A percentile compares a stretch with the other conserved stretches of the same genome.
Conservation (phyloP, 2,797 vertebrate genomes). For the Poeciliopsis infans region DNA sequence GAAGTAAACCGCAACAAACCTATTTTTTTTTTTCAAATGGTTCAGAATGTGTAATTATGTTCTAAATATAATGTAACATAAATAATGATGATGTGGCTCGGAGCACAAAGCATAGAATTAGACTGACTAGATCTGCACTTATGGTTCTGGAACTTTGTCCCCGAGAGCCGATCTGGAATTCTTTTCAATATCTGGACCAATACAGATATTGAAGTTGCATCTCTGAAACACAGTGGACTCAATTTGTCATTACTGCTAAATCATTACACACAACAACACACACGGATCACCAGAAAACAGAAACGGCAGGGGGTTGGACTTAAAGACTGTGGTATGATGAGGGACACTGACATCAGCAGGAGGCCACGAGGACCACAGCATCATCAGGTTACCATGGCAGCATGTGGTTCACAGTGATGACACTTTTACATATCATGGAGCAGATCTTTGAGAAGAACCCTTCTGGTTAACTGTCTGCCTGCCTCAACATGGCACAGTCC, state of each 20-base stretch:
- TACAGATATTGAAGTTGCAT: neutral
- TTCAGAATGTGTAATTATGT: no score
- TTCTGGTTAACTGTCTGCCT: neutral
- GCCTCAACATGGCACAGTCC: no score
- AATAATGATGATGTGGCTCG: no score
- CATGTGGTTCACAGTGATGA: neutral
- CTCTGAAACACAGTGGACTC: constrained; percentile 17
- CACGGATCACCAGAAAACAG: constrained; percentile 33
- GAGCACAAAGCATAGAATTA: no score
- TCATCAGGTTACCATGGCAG: constrained; percentile 8
- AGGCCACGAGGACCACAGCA: constrained; percentile 33
- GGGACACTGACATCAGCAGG: constrained; percentile 60
- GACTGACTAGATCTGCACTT: no score
- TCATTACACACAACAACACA: constrained; percentile 20
- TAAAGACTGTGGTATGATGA: constrained; percentile 43
- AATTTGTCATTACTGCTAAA: constrained; percentile 9
- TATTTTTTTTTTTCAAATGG: no score
- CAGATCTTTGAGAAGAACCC: neutral
- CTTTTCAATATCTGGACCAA: no score
- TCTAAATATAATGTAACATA: no score
- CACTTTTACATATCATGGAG: neutral
- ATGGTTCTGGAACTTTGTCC: no score
- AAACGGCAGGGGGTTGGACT: constrained; percentile 45
- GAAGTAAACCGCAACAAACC: no score
- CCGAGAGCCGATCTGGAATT: no score